Base-by-base conservation (phyloP, 2,888 invertebrate species). In the Athripsodes cinereus region DNA sequence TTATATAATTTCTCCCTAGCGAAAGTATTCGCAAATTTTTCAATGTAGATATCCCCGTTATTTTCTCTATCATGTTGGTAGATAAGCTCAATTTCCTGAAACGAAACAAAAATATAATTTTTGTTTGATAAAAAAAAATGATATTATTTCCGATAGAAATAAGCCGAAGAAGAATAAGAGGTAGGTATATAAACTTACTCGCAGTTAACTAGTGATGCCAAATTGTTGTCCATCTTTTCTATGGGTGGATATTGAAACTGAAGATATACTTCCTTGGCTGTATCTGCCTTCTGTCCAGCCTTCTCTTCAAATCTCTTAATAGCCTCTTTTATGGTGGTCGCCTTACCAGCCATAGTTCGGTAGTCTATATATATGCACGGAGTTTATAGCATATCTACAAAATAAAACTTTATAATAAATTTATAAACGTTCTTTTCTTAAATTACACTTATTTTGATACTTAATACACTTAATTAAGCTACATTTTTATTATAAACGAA, bases 31-130 rank as follows among this genome's bases (percentile, higher is more conserved):
- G 87, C 55, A 97, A 75, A 70, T 92, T 88, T 71, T 90, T 94
- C 67, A 96, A 72, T 16, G 86, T 85, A 69, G 86, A 87, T 8
- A 96, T 73, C 34, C 94, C 94, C 1, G 85, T 79, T 50, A 96
- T 92, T 73, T 95, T 95, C 69, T 96, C 96, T 65, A 97, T 94
- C 85, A 88, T 86, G 68, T 97, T 97, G 11, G 96, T 95, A 0
- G 96, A 96, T 1, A 96, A 75, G 59, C 93, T 92, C 22, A 96
- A 70, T 73, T 91, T 92, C 68, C 92, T 94, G 71, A 21, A 79
- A 75, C 1, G 10, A n/a, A n/a, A n/a, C n/a, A n/a, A n/a, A n/a
- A n/a, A n/a, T n/a, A n/a, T n/a, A n/a, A n/a, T n/a, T n/a, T n/a
- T n/a, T n/a, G n/a, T n/a, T n/a, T n/a, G n/a, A n/a, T n/a, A n/a